Evolutionary conservation across 2,113 vertebrate species (phyloP).

Genomic region (Tragelaphus buxtoni): DNA sequence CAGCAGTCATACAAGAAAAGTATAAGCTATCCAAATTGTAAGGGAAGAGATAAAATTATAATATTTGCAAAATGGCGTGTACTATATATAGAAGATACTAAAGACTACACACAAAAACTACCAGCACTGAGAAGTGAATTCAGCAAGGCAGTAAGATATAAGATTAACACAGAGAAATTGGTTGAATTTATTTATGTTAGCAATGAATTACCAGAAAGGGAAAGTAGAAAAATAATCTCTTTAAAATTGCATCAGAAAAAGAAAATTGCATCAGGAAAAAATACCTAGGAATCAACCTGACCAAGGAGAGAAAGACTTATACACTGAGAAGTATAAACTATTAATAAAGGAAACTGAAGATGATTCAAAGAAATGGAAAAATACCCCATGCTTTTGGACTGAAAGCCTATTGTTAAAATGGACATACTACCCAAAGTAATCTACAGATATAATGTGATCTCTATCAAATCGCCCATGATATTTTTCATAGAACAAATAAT

Average conservation of each 20-base stretch:
- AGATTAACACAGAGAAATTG: neutral
- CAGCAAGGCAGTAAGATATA: neutral
- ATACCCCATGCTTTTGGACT: neutral
- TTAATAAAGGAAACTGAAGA: neutral
- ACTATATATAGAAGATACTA: neutral
- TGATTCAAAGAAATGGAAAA: neutral
- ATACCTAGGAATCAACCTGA: neutral
- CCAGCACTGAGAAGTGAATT: neutral
- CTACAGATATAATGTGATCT: neutral
- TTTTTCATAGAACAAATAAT: neutral
- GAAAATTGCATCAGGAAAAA: neutral
- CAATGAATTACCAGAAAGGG: neutral
- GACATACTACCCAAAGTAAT: neutral
- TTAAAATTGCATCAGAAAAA: neutral
- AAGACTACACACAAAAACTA: neutral
- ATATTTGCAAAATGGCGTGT: neutral
- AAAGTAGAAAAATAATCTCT: neutral
- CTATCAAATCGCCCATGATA: neutral
- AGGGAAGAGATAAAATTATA: neutral
- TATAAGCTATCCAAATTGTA: neutral
- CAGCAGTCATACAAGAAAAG: neutral
- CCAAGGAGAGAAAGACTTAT: neutral
- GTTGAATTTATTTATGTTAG: neutral
- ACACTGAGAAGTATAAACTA: neutral
- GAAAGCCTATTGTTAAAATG: neutral